These are phyloP conservation scores for Xiphorhynchus erythropygius DNA, from an alignment of 2,797 vertebrate genomes.

Conservation along the genomic window DNA sequence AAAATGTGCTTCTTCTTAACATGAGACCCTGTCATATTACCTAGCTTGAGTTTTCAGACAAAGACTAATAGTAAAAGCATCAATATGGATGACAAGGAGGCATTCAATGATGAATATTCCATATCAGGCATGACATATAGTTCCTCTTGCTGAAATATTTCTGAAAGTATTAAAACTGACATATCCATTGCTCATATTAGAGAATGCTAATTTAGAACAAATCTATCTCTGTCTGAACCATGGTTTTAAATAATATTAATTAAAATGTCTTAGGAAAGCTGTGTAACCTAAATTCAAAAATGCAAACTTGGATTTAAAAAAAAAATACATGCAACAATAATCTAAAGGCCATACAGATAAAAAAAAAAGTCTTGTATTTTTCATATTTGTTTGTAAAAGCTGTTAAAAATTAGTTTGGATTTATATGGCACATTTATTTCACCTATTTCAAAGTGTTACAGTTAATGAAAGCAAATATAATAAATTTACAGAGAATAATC, in stretches of 20 bases:
- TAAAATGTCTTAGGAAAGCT: background rate
- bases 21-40: background rate
- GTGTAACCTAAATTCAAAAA: background rate
- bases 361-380: background rate
- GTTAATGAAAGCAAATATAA: background rate
- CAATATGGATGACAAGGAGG: background rate
- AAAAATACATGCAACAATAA: background rate
- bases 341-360: background rate
- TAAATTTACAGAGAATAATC: background rate
- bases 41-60: background rate
- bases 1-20: background rate
- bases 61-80: background rate
- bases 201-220: background rate
- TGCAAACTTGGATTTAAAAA: background rate
- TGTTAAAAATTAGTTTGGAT: background rate
- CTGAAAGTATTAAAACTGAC: background rate
- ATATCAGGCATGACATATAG: background rate
- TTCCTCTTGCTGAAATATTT: background rate
- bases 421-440: background rate
- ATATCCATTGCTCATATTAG: background rate
- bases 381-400: background rate
- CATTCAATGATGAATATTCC: background rate
- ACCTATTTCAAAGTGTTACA: background rate
- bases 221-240: background rate
- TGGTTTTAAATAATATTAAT: background rate